A percentile compares a stretch with the other conserved stretches of the same genome.
These are phyloP conservation scores for Coreius guichenoti DNA, from an alignment of 2,797 vertebrate genomes.

Conservation along the genomic window DNA sequence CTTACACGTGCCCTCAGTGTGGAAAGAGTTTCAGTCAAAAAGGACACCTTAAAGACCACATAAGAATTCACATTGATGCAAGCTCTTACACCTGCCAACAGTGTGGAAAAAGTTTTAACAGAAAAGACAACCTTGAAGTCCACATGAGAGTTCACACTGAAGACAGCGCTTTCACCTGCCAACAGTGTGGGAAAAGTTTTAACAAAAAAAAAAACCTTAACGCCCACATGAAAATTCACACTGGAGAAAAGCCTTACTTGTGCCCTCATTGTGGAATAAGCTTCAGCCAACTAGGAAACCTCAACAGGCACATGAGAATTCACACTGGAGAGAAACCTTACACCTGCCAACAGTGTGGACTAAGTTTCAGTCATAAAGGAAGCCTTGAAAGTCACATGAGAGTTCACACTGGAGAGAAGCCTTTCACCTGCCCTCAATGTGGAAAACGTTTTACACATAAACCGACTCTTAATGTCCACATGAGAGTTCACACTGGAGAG, in stretches of 20 bases:
- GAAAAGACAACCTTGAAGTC: background rate
- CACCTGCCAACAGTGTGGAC: background rate
- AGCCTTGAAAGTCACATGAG: background rate
- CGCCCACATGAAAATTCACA: background rate
- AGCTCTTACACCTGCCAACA: background rate
- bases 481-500: background rate
- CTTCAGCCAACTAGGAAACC: background rate
- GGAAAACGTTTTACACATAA: background rate
- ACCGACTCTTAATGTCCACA: background rate
- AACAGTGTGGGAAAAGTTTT: background rate
- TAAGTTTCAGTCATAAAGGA: background rate
- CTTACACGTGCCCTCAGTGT: background rate
- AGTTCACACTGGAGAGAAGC: background rate
- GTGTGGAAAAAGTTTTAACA: background rate
- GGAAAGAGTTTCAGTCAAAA: background rate
- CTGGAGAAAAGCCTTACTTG: background rate
- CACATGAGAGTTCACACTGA: background rate
- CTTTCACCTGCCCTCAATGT: background rate
- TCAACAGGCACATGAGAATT: background rate
- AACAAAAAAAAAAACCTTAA: background rate
- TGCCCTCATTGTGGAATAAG: background rate
- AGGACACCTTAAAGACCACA: background rate
- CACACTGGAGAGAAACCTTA: background rate
- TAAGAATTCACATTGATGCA: background rate
- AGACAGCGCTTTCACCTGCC: background rate